Percentiles rank a stretch among this genome's conserved stretches.
Evolutionary conservation across 2,113 vertebrate species (phyloP).

Genomic region (Tragulus kanchil): DNA sequence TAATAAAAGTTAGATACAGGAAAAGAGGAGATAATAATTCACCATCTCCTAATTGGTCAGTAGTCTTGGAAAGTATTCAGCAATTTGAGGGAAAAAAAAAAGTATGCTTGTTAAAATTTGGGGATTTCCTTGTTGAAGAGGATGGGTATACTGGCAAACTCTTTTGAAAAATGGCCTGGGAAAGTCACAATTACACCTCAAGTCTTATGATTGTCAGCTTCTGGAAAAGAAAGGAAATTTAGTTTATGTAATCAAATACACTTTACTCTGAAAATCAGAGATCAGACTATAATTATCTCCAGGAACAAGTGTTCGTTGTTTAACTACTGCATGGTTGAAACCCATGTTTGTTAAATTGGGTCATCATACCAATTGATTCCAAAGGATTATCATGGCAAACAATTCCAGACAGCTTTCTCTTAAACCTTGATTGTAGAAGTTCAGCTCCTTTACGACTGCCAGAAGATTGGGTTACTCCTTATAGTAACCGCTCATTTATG

Average conservation of each 20-base stretch:
- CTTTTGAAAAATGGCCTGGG: neutral
- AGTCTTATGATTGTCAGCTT: constrained; percentile 11
- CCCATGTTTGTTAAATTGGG: neutral
- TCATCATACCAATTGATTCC: constrained; percentile 29
- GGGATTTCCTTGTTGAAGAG: neutral
- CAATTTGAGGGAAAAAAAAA: neutral
- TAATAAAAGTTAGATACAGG: neutral
- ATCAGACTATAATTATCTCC: neutral
- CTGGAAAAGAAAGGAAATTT: neutral
- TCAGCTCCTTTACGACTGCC: constrained; percentile 77
- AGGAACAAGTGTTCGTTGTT: constrained; percentile 49
- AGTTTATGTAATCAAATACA: constrained; percentile 33
- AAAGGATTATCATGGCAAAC: constrained; percentile 48
- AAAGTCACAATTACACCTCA: neutral
- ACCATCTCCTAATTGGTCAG: neutral
- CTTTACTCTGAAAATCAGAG: neutral
- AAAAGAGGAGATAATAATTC: neutral
- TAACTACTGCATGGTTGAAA: neutral
- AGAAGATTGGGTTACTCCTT: constrained; percentile 79
- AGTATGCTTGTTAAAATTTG: neutral
- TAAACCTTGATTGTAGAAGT: constrained; percentile 45
- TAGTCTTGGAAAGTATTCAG: constrained; percentile 5
- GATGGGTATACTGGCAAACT: neutral
- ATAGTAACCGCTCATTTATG: constrained; percentile 85
- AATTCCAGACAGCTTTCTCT: constrained; percentile 33